A percentile compares a stretch with the other conserved stretches of the same genome.
phyloP scores from a whole-genome alignment of 2,113 vertebrate genomes.

The Eolophus roseicapilla region DNA sequence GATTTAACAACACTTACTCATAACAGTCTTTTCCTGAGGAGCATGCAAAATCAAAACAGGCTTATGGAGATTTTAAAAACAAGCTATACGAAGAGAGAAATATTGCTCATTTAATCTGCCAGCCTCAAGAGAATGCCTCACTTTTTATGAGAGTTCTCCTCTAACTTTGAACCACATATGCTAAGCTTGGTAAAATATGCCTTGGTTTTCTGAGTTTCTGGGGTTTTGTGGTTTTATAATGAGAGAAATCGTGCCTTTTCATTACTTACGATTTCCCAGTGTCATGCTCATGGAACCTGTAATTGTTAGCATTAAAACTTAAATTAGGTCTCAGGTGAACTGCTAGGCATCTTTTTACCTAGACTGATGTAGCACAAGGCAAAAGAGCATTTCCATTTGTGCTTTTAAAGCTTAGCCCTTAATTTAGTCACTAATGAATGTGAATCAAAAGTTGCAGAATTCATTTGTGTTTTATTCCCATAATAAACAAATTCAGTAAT shows the following conservation, averaged over 20 bases:
- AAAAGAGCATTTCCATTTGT: constrained; percentile 17
- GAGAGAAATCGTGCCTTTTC: constrained; percentile 3
- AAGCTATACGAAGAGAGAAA: not conserved
- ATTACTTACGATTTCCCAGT: not conserved
- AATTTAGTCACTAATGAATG: constrained; percentile 48
- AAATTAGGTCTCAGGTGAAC: constrained; percentile 59
- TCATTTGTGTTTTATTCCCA: constrained; percentile 38
- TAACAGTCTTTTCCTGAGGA: constrained; percentile 30
- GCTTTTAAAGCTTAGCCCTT: constrained; percentile 29
- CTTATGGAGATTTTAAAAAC: constrained; percentile 2
- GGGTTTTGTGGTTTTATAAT: not conserved
- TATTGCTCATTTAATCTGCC: constrained; percentile 28
- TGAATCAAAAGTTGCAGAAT: constrained; percentile 36
- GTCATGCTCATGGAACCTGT: constrained; percentile 29
- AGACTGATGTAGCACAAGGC: not conserved
- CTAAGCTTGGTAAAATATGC: not conserved
- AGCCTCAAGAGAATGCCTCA: not conserved
- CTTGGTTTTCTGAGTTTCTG: not conserved
- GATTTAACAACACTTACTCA: constrained; percentile 33
- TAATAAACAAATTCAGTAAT: constrained; percentile 30
- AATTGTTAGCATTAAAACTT: constrained; percentile 53
- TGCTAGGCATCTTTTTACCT: not conserved
- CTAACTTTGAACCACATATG: not conserved
- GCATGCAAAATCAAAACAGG: constrained; percentile 5
- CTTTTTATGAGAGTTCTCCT: constrained; percentile 22